Conservation (phyloP, 2,888 invertebrate species). For the Eristalis pertinax region DNA sequence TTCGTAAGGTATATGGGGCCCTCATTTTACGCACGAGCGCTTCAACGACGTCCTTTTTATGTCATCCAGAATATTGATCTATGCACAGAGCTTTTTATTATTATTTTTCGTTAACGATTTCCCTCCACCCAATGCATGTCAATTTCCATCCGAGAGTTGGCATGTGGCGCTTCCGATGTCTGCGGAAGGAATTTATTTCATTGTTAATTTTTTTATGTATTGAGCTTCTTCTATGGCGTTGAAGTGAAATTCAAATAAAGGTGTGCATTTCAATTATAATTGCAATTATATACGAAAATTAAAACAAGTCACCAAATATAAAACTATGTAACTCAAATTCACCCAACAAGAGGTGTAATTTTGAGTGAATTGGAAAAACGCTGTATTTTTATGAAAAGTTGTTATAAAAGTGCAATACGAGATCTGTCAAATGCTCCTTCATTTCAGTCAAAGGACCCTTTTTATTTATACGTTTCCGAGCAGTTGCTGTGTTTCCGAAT, state of each 20-base stretch:
- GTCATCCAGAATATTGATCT: not conserved
- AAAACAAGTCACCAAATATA: no score
- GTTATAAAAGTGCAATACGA: no score
- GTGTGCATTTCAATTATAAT: no score
- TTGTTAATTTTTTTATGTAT: not conserved
- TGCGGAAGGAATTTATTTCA: not conserved
- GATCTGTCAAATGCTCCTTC: no score
- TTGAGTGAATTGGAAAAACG: no score
- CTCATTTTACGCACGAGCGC: not conserved
- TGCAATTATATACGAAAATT: no score
- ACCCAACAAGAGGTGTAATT: no score
- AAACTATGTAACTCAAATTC: no score
- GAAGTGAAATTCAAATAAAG: not conserved
- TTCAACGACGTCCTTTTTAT: not conserved
- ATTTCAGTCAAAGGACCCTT: no score
- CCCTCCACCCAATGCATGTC: not conserved
- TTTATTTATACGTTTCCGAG: no score
- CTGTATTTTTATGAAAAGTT: no score
- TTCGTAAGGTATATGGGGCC: not conserved
- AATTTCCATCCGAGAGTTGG: not conserved
- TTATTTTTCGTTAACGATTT: not conserved
- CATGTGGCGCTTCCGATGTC: not conserved
- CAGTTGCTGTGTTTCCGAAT: no score
- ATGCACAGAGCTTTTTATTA: not conserved
- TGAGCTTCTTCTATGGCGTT: not conserved